Evolutionary conservation across 2,797 vertebrate species (phyloP).

Genomic region (Micrastur ruficollis): DNA sequence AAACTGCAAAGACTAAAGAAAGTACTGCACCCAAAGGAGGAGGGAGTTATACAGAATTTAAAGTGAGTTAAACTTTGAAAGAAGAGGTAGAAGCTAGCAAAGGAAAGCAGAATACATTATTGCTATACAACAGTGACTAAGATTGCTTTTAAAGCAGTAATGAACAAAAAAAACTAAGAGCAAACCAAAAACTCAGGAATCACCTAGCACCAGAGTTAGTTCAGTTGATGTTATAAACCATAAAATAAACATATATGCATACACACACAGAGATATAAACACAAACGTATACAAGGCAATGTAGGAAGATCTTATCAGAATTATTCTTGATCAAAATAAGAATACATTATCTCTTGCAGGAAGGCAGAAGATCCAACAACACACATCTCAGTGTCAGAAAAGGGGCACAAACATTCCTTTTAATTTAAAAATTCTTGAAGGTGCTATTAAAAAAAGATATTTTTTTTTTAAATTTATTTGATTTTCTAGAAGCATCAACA

Average conservation of each 20-base stretch:
- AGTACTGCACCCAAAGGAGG: background rate
- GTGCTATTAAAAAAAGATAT: background rate
- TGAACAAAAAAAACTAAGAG: background rate
- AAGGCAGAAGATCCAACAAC: background rate
- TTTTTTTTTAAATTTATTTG: rapidly evolving
- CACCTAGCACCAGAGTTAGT: background rate
- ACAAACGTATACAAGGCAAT: background rate
- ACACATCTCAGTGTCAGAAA: background rate
- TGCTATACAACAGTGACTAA: background rate
- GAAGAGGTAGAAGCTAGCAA: background rate
- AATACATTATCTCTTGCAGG: background rate
- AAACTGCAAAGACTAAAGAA: background rate
- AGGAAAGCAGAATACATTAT: background rate
- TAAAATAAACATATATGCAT: background rate
- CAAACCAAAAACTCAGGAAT: background rate
- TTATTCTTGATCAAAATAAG: background rate
- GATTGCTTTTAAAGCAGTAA: background rate
- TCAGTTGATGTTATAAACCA: background rate
- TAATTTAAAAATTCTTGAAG: background rate
- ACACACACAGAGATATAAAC: background rate
- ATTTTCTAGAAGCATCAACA: background rate
- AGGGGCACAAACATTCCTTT: background rate
- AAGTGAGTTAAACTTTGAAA: background rate
- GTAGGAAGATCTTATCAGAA: background rate
- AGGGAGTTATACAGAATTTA: background rate